phyloP scores from a whole-genome alignment of 2,113 vertebrate species.

The Falco punctatus region DNA sequence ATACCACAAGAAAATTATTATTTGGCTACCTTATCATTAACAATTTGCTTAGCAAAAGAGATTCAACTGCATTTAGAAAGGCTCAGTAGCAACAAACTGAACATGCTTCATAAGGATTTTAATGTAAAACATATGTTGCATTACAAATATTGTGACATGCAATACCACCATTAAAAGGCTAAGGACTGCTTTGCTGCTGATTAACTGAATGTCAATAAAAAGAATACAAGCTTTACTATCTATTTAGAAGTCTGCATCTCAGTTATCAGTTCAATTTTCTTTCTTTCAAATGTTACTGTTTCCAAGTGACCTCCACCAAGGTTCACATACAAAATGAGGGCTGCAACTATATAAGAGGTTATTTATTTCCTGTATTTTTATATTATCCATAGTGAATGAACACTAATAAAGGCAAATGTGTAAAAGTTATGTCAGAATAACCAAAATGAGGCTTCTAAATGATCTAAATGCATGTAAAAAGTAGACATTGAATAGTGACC shows the following conservation, averaged over 20 bases:
- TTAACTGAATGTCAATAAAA: slow-evolving; percentile 48
- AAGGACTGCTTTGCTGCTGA: not conserved
- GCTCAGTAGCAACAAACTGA: slow-evolving; percentile 52
- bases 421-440: not conserved
- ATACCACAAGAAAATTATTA: slow-evolving; percentile 52
- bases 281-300: not conserved
- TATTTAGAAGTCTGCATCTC: not conserved
- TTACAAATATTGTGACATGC: not conserved
- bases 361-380: not conserved
- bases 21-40: slow-evolving; percentile 65
- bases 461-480: not conserved
- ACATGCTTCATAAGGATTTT: slow-evolving; percentile 39
- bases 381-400: not conserved
- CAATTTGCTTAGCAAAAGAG: slow-evolving; percentile 56
- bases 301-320: not conserved
- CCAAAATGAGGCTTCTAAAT: not conserved
- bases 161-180: not conserved
- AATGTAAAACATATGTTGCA: slow-evolving; percentile 22
- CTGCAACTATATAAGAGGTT: not conserved
- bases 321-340: not conserved
- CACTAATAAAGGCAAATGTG: not conserved
- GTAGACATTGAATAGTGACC: not conserved
- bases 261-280: not conserved
- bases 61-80: slow-evolving; percentile 48
- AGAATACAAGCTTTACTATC: not conserved